A percentile compares a stretch with the other conserved stretches of the same genome.
phyloP scores from a whole-genome alignment of 2,888 invertebrate genomes.

The Glyphotaelius pellucidus region DNA sequence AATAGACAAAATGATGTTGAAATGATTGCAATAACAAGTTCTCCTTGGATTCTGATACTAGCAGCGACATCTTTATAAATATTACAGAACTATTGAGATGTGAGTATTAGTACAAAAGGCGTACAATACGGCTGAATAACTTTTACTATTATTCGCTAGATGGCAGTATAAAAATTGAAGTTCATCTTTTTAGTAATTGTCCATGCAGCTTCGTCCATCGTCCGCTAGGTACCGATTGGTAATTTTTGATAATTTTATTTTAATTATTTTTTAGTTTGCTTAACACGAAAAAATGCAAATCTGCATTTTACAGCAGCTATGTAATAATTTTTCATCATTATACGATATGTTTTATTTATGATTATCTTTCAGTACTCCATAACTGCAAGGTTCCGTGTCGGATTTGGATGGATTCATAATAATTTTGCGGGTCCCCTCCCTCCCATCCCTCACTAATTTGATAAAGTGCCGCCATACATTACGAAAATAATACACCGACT shows the following conservation, averaged over 20 bases:
- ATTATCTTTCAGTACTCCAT: too few relatives aligned
- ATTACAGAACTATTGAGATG: neutral
- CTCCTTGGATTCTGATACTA: neutral
- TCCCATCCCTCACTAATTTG: too few relatives aligned
- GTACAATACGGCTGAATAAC: neutral
- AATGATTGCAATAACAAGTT: neutral
- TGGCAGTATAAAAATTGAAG: neutral
- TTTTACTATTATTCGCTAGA: neutral
- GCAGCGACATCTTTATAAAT: neutral
- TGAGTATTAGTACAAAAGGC: neutral
- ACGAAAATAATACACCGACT: too few relatives aligned
- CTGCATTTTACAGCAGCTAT: too few relatives aligned
- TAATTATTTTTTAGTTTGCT: too few relatives aligned
- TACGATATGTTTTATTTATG: too few relatives aligned
- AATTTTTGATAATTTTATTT: neutral
- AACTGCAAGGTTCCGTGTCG: too few relatives aligned
- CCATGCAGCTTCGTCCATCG: neutral
- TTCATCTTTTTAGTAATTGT: neutral
- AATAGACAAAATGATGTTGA: neutral
- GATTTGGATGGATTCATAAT: too few relatives aligned
- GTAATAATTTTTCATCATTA: too few relatives aligned
- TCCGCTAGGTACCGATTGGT: neutral
- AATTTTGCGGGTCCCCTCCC: too few relatives aligned
- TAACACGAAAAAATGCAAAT: neutral
- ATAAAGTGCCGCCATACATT: too few relatives aligned